Percentiles rank a stretch among this genome's conserved stretches.
Evolutionary conservation across 2,888 invertebrate genomes (phyloP).

Genomic region (Apotomis capreana): DNA sequence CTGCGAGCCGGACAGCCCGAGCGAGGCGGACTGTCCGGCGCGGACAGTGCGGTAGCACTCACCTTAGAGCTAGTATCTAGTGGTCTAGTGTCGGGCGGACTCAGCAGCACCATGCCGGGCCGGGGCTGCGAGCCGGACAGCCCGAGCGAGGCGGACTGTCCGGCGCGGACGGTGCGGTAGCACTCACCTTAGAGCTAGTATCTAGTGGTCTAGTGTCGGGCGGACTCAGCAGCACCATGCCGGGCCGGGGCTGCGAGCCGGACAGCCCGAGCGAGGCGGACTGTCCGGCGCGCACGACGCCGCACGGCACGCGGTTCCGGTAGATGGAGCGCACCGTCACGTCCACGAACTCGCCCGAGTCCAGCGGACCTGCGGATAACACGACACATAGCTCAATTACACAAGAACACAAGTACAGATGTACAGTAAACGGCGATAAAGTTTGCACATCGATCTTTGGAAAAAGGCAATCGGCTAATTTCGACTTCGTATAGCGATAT

Average conservation of each 20-base stretch:
- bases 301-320: constrained; percentile 95
- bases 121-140: constrained; percentile 86
- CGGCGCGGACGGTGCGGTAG: constrained; percentile 90
- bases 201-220: constrained; percentile 54
- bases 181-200: constrained; percentile 41
- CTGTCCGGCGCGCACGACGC: constrained; percentile 94
- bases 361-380: constrained; percentile 84
- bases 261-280: constrained; percentile 92
- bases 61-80: neutral
- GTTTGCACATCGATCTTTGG: too few relatives aligned
- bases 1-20: constrained; percentile 89
- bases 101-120: constrained; percentile 93
- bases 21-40: constrained; percentile 95
- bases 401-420: too few relatives aligned
- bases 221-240: constrained; percentile 91
- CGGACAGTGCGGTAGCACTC: constrained; percentile 85
- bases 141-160: constrained; percentile 94
- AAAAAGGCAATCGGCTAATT: too few relatives aligned
- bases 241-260: constrained; percentile 87
- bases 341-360: constrained; percentile 89
- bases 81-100: constrained; percentile 64
- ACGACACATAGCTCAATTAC: too few relatives aligned
- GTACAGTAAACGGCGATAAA: too few relatives aligned
- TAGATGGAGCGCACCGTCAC: constrained; percentile 93
- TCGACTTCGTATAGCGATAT: too few relatives aligned